Base-by-base conservation (phyloP, 2,888 invertebrate species). In the Drosophila mayaguana region DNA sequence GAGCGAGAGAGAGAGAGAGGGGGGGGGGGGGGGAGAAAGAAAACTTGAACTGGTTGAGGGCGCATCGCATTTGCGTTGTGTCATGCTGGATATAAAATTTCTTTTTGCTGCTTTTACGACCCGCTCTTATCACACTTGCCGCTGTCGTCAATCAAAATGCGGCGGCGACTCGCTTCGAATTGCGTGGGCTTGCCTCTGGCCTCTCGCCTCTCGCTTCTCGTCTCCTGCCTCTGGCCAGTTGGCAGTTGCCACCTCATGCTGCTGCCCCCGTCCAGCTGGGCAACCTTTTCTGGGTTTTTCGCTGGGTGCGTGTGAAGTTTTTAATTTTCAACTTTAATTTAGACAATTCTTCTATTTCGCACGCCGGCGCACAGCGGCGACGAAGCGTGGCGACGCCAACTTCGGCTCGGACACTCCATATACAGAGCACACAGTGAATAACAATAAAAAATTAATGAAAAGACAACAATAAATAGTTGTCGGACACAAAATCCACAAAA, bases 251-350 rank as follows among this genome's bases (percentile, higher is more conserved):
- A 28, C 6, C 43, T 50, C 20, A 43, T 40, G 25, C 54, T 40
- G 25, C 54, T 50, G 34, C n/a, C 54, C 25, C 20, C 48, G 32
- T 28, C 65, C 50, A 25, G 51, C 42, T 40, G 42, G 42, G 18
- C 28, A 46, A 11, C 40, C 45, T 61, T 63, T 18, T 36, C 59
- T 61, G 48, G 48, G 63, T 1, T 18, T 1, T 18, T 40, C 54
- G 63, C 61, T 53, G 38, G 70, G 76, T 84, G 89, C 84, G 84
- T 84, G 84, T 84, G 84, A 84, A 84, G 84, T 84, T 84, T 84
- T 84, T 84, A 84, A 84, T 84, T 83, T 88, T 78, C 84, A 81
- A 87, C 89, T 79, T 83, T 88, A 88, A 88, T 86, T 88, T 83
- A 74, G 81, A 88, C 84, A 88, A 86, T 88, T 88, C 89, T 72